Evolutionary conservation across 2,888 invertebrate species (phyloP).

Genomic region (Cosmorhoe ocellata): DNA sequence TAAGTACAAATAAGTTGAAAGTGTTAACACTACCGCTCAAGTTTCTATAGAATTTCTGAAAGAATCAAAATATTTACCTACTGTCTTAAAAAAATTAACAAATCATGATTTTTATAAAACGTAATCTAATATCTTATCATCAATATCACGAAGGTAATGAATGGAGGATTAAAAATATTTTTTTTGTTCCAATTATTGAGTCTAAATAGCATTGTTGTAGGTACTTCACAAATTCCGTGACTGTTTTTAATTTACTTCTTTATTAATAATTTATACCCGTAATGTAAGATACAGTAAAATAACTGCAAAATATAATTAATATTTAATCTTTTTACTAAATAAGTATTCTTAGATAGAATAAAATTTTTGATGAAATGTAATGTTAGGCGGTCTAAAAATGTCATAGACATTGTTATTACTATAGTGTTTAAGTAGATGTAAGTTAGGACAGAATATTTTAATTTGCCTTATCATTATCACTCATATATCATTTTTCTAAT

Average conservation of each 20-base stretch:
- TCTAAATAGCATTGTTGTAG: too few relatives aligned
- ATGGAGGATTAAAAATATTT: too few relatives aligned
- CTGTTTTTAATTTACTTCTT: slow-evolving; percentile 2
- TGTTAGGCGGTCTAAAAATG: slow-evolving; percentile 40
- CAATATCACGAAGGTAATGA: too few relatives aligned
- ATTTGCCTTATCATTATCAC: background rate
- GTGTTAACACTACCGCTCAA: slow-evolving; percentile 13
- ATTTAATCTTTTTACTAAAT: background rate
- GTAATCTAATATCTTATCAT: too few relatives aligned
- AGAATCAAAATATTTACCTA: slow-evolving; percentile 1
- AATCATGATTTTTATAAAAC: too few relatives aligned
- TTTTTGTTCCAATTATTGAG: too few relatives aligned
- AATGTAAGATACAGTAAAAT: background rate
- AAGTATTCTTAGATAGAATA: slow-evolving; percentile 35
- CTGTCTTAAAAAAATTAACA: too few relatives aligned
- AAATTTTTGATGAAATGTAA: slow-evolving; percentile 39
- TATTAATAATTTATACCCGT: background rate
- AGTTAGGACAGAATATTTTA: background rate
- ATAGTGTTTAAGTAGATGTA: slow-evolving; percentile 16
- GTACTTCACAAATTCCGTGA: slow-evolving; percentile 9
- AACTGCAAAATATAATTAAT: background rate
- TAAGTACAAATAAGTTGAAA: slow-evolving; percentile 15
- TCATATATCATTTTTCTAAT: background rate
- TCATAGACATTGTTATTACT: slow-evolving; percentile 42
- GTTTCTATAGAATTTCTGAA: slow-evolving; percentile 1